Conservation (phyloP, 2,888 invertebrate species). For the Synergus gifuensis region DNA sequence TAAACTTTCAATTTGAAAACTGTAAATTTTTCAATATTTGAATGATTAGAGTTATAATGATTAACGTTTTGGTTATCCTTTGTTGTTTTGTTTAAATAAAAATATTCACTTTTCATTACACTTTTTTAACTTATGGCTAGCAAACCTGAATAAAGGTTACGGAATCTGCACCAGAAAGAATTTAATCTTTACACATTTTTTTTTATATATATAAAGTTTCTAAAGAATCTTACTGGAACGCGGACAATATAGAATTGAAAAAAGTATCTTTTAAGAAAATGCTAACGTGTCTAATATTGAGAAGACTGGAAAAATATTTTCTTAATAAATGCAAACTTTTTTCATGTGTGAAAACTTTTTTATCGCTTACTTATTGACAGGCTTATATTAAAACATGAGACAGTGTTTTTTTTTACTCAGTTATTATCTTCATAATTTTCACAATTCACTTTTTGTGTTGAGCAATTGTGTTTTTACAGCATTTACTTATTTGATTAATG, state of each 20-base stretch:
- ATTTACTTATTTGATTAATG: constrained; percentile 7
- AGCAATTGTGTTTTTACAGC: neutral
- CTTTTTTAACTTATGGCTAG: neutral
- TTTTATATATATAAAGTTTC: neutral
- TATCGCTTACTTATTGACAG: neutral
- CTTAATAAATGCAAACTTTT: neutral
- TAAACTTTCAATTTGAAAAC: too few relatives aligned
- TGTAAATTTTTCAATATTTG: too few relatives aligned
- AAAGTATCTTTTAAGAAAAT: neutral
- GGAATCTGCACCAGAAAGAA: neutral
- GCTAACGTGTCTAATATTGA: neutral
- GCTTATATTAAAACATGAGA: neutral
- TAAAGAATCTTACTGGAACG: neutral
- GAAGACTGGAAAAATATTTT: neutral
- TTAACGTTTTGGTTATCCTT: too few relatives aligned
- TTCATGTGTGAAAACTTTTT: neutral
- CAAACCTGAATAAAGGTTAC: neutral
- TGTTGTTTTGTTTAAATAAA: too few relatives aligned
- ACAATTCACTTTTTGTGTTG: neutral
- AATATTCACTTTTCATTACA: neutral
- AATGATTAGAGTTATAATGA: too few relatives aligned
- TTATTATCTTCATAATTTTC: neutral
- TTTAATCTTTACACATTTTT: neutral
- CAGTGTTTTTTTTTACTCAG: neutral
- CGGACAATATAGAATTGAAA: neutral